A percentile compares a stretch with the other conserved stretches of the same genome.
These are phyloP conservation scores for Drosophila lowei DNA, from an alignment of 1,140 invertebrate species.

Conservation along the genomic window DNA sequence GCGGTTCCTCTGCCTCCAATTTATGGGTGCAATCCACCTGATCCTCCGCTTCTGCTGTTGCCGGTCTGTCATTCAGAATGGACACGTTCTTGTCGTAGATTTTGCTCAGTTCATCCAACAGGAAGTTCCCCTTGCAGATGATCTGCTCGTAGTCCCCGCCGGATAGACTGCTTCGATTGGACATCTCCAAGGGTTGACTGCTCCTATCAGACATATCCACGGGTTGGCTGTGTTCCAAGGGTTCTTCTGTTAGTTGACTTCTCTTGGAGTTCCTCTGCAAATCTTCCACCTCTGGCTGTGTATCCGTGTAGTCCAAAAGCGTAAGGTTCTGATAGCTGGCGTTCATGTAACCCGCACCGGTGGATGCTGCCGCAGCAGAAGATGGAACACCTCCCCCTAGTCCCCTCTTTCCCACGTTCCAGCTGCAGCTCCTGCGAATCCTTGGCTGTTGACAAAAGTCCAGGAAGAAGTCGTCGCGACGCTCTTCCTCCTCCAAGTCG, in stretches of 20 bases:
- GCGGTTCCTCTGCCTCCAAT: constrained; percentile 3
- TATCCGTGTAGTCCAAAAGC: constrained; percentile 65
- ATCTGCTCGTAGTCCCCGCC: constrained; percentile 63
- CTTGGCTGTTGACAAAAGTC: constrained; percentile 42
- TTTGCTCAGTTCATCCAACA: constrained; percentile 80
- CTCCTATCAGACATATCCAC: constrained; percentile 52
- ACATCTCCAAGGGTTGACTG: constrained; percentile 47
- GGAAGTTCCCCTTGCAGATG: constrained; percentile 77
- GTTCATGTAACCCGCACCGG: constrained; percentile 65
- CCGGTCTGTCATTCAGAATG: constrained; percentile 82
- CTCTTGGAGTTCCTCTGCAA: constrained; percentile 20
- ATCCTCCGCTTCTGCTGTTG: neutral
- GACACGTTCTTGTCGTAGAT: constrained; percentile 85
- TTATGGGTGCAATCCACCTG: neutral
- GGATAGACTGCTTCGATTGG: constrained; percentile 31
- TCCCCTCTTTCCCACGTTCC: constrained; percentile 15
- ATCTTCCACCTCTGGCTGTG: constrained; percentile 19
- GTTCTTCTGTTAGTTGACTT: constrained; percentile 31
- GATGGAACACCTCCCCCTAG: constrained; percentile 1
- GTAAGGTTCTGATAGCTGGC: constrained; percentile 80
- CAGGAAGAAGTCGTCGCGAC: constrained; percentile 32
- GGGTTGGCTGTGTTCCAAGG: constrained; percentile 13
- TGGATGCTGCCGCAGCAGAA: too few species aligned
- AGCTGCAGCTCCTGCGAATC: constrained; percentile 38
- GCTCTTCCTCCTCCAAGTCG: constrained; percentile 33